Evolutionary conservation across 2,888 invertebrate species (phyloP), one percentile per base, ranked within the genome.

Genomic region (Caenorhabditis becei): DNA sequence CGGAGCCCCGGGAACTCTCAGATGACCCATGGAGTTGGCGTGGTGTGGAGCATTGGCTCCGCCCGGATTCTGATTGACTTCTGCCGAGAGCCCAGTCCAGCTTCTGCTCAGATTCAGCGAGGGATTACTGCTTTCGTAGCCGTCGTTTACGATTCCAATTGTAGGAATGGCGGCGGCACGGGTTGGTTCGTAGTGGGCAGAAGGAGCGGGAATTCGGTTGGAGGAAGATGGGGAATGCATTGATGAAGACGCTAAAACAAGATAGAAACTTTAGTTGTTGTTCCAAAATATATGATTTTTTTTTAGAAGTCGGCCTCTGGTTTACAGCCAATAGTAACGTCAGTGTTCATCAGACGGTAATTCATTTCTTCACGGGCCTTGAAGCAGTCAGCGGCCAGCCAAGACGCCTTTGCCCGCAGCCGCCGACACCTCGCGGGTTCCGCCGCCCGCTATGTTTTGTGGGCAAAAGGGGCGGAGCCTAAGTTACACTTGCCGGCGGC

Each of bases 301-400:
- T 8, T 26, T 44, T 63, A 20, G 32, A 7, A 37, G 62, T 66
- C 47, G 65, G 80, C 80, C 80, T 80, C 80, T 75, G 80, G 58
- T 74, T 59, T 74, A 80, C 74, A 74, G 74, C 74, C 80, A 24
- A 44, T 49, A 23, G n/a, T 79, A 70, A 18, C 80, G 80, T 80
- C 80, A 80, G 26, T 35, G n/a, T 20, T n/a, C 24, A 59, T 80
- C 74, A 59, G 80, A 80, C 80, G 80, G 80, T 80, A 80, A 80
- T 80, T 80, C 74, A 10, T 54, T 41, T 80, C 80, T 75, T 80
- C 80, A 80, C 49, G 24, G 80, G 80, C 75, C 79, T 70, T 63
- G 53, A 10, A 14, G 14, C 16, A 11, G 16, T 2, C 41, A 3
- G 59, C 37, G 3, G 16, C 5, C 37, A n/a, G 20, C 54, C 49